Evolutionary conservation across 2,888 invertebrate species (phyloP), one percentile per base, ranked within the genome.

Genomic region (Lasioglossum figueresi): DNA sequence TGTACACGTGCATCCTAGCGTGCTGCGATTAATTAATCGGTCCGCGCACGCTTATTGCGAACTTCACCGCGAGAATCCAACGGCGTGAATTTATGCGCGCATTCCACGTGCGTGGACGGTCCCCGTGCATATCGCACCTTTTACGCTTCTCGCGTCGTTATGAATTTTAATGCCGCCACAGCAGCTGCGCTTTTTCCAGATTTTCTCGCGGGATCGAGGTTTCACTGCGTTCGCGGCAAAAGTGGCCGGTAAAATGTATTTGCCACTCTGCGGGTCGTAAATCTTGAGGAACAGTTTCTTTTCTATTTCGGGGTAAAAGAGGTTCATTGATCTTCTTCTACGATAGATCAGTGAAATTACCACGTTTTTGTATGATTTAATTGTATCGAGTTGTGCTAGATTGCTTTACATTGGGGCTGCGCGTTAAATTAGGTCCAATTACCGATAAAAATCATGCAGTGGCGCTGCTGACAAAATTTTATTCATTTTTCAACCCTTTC

Each of bases 1-100:
- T 4, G 19, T 27, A 59, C 76, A 76, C 76, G 80, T 74, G 79
- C 23, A 70, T 40, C 40, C 6, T 19, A 2, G 19, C n/a, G 37
- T 37, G 12, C 45, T 16, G n/a, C 8, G 43, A 73, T 52, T 34
- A 73, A 73, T 34, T 52, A n/a, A 73, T 34, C 34, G n/a, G 34
- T 14, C 31, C n/a, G 48, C 73, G 73, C 48, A 52, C 23, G 48
- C 31, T 73, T 52, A 14, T 48, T 31, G 45, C 27, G 45, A 45
- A 45, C 48, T 40, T 37, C n/a, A 27, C 12, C 5, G 14, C 77
- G 12, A 19, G 31, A 19, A 48, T 48, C 10, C 45, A 19, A 19
- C 72, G 12, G 19, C 73, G 31, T 37, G 31, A 52, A 52, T 73
- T 72, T 73, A 52, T 52, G 14, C 52, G 34, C 43, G 73, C 2